Base-by-base conservation (phyloP, 2,797 vertebrate species). In the Mormyrops boulengeri region DNA sequence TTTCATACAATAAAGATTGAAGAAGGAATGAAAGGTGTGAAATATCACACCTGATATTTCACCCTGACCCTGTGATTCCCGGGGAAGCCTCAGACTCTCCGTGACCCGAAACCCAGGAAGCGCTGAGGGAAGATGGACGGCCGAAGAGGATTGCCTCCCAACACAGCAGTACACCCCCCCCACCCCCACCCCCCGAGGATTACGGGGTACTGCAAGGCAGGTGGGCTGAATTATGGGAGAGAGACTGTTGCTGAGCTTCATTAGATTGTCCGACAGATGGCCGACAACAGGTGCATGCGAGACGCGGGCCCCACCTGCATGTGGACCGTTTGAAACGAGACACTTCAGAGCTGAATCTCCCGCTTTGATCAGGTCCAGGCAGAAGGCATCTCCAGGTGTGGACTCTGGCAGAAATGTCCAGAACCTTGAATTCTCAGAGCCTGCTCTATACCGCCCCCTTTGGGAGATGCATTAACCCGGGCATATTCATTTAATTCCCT, bases 301-400 rank as follows among this genome's bases (percentile, higher is more conserved):
- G 17, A 87, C 26, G 49, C 14, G 50, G 22, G 12, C 0, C 26
- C 26, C 34, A 41, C 17, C 49, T 50, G 26, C 7, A 4, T 9
- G 85, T 12, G 5, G 7, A 11, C 50, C 50, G 85, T 38, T 19
- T 87, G 50, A 55, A 53, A 87, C 12, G 50, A 87, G 26, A 30
- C 50, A 55, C 49, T 86, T 86, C 85, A 86, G 50, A 86, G 85
- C 22, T 30, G 85, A 14, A 34, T 55, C 50, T 55, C 22, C 52
- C 0, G 85, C 85, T 87, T 87, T 87, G 85, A 87, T 87, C 85
- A 55, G 30, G 50, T 87, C 50, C 52, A 26, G 22, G 26, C 52
- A 87, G 85, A 55, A 87, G 85, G 85, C 34, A 55, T 38, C 50
- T 26, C 52, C 85, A 87, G 85, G 50, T 87, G 47, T 87, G 49